These are phyloP conservation scores for Raja brachyura DNA, from an alignment of 2,113 vertebrate species.

Conservation along the genomic window DNA sequence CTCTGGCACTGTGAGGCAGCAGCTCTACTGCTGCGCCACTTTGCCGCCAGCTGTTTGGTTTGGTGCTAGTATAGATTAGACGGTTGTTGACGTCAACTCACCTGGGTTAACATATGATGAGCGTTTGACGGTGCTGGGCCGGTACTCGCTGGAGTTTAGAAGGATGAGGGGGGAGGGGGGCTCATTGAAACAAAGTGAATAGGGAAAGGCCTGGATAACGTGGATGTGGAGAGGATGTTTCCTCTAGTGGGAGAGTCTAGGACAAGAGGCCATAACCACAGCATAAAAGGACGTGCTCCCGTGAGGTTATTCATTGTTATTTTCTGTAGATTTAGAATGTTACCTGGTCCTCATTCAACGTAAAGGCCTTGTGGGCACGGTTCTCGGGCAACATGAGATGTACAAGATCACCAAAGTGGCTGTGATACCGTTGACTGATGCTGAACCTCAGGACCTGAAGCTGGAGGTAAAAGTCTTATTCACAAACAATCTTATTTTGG, in stretches of 20 bases:
- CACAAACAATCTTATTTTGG: no score
- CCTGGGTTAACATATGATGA: background rate
- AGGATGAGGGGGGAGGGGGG: no score
- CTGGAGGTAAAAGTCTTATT: background rate
- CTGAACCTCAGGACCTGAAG: background rate
- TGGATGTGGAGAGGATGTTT: no score
- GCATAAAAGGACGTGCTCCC: no score
- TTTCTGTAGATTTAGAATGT: background rate
- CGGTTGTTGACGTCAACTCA: background rate
- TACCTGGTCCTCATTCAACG: background rate
- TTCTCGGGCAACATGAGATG: background rate
- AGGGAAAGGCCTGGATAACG: no score
- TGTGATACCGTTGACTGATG: background rate
- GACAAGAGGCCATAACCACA: background rate
- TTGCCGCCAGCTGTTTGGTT: background rate
- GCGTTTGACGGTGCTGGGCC: background rate
- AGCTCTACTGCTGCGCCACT: no score
- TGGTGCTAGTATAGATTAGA: background rate
- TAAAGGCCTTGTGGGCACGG: background rate
- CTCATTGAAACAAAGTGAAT: no score
- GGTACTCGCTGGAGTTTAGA: no score
- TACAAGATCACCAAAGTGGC: conserved; percentile 2
- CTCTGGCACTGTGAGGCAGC: no score
- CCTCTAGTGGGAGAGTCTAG: no score
- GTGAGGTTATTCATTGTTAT: background rate